These are phyloP conservation scores for Olivierus martensii DNA, from an alignment of 1,140 invertebrate genomes.

Conservation along the genomic window DNA sequence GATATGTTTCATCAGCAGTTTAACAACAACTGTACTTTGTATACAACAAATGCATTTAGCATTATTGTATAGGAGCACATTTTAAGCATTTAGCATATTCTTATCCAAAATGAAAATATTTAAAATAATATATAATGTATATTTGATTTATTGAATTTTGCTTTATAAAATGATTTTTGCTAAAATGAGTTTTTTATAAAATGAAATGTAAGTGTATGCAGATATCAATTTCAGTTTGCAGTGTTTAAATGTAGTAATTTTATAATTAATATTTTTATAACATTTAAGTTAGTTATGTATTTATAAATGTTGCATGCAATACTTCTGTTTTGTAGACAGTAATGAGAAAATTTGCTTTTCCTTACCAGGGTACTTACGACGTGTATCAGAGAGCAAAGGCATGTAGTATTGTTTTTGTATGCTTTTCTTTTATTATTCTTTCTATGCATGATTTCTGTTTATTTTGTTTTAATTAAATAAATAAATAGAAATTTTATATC, in stretches of 20 bases:
- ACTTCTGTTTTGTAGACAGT: not conserved
- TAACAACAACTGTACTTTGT: no score
- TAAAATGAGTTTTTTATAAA: no score
- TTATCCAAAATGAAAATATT: no score
- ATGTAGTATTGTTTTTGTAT: conserved; percentile 14
- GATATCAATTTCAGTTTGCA: no score
- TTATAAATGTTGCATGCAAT: not conserved
- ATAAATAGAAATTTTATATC: not conserved
- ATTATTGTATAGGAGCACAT: no score
- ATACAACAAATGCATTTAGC: no score
- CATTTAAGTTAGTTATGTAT: not conserved
- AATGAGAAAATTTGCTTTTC: conserved; percentile 8
- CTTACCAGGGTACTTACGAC: conserved; percentile 13
- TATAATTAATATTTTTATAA: not conserved
- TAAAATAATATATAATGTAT: no score
- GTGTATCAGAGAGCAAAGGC: conserved; percentile 15
- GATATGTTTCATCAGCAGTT: no score
- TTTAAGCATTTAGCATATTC: no score
- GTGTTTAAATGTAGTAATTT: not conserved
- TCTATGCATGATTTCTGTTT: not conserved
- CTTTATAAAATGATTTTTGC: no score
- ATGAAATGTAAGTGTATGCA: no score
- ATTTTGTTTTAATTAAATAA: not conserved
- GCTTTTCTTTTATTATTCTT: conserved; percentile 8
- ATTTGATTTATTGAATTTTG: no score